Evolutionary conservation across 2,888 invertebrate genomes (phyloP).

Genomic region (Prosopocoilus inquinatus): DNA sequence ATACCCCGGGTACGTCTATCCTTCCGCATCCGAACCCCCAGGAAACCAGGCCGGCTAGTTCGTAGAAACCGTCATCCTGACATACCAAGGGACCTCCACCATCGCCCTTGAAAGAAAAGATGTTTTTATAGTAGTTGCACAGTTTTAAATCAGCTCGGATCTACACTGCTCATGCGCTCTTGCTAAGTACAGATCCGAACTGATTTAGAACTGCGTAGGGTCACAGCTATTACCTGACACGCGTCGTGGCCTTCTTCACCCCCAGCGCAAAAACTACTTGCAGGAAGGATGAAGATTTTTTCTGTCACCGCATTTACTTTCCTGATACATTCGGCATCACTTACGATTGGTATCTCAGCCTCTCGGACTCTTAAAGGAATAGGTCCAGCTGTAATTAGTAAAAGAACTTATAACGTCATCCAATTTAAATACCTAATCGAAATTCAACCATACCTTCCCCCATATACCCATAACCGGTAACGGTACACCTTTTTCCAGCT

Average conservation of each 20-base stretch:
- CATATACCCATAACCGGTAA: conserved; percentile 94
- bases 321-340: conserved; percentile 86
- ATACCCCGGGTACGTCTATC: conserved; percentile 92
- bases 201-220: too few species aligned
- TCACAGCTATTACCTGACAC: conserved; percentile 85
- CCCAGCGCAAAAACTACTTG: conserved; percentile 92
- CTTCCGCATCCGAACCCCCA: conserved; percentile 96
- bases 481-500: conserved; percentile 87
- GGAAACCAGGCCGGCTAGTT: conserved; percentile 88
- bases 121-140: too few species aligned
- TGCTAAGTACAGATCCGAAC: too few species aligned
- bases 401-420: not conserved
- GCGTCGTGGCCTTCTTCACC: conserved; percentile 92
- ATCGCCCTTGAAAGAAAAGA: conserved; percentile 72
- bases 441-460: conserved; percentile 68
- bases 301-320: conserved; percentile 94
- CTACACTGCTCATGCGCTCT: too few species aligned
- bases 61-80: conserved; percentile 89
- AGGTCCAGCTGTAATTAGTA: conserved; percentile 69
- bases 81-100: conserved; percentile 93
- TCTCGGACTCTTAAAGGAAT: conserved; percentile 86
- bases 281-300: conserved; percentile 90
- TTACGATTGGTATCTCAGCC: conserved; percentile 89
- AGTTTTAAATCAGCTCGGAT: too few species aligned
- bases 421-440: not conserved